Conservation (phyloP, 2,888 invertebrate genomes). For the Carabus problematicus region DNA sequence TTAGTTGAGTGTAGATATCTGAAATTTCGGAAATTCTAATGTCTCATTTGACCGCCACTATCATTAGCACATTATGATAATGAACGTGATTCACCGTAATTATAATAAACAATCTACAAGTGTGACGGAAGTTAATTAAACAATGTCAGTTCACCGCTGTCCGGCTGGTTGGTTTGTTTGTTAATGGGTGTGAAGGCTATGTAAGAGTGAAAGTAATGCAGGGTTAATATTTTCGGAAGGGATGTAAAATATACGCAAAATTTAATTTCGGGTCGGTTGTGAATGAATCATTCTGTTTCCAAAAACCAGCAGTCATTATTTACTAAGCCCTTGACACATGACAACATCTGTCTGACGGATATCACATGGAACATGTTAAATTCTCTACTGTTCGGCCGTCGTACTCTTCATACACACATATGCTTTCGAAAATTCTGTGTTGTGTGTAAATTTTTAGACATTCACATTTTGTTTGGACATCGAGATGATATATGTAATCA, state of each 20-base stretch:
- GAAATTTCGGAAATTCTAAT: too few species aligned
- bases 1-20: too few species aligned
- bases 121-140: too few species aligned
- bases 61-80: too few species aligned
- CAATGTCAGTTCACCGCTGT: too few species aligned
- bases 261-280: conserved; percentile 27
- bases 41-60: too few species aligned
- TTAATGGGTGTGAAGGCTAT: too few species aligned
- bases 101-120: too few species aligned
- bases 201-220: not conserved
- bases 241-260: conserved; percentile 25
- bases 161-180: too few species aligned
- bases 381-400: conserved; percentile 19
- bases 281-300: conserved; percentile 22
- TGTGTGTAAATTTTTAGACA: conserved; percentile 31
- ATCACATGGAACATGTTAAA: conserved; percentile 24
- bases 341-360: conserved; percentile 13
- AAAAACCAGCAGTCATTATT: conserved; percentile 30
- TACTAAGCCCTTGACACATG: conserved; percentile 22
- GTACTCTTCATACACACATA: too few species aligned
- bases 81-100: too few species aligned
- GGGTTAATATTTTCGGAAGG: conserved; percentile 22
- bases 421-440: conserved; percentile 6
- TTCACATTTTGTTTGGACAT: conserved; percentile 21
- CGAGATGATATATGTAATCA: conserved; percentile 27